phyloP scores from a whole-genome alignment of 2,888 invertebrate genomes.

The Eupeodes luniger region DNA sequence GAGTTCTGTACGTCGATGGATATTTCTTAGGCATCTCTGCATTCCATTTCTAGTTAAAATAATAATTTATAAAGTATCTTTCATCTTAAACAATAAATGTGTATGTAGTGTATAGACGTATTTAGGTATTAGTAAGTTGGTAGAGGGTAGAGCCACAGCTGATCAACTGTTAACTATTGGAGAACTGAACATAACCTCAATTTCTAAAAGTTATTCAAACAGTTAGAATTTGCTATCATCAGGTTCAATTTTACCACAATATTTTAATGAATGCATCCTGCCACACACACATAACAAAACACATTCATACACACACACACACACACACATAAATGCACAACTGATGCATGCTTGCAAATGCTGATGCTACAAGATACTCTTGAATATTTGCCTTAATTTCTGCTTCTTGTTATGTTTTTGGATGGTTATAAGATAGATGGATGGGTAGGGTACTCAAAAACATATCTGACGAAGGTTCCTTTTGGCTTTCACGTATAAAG shows the following conservation, averaged over 20 bases:
- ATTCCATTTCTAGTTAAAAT: no score
- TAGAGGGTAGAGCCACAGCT: background rate
- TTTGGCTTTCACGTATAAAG: background rate
- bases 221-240: background rate
- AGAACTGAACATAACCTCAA: slow-evolving; percentile 18
- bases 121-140: no score
- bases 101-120: no score
- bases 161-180: slow-evolving; percentile 19
- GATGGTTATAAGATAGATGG: background rate
- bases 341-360: background rate
- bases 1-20: no score
- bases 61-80: no score
- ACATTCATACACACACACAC: background rate
- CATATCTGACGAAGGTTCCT: background rate
- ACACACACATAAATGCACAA: background rate
- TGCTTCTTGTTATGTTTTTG: slow-evolving; percentile 7
- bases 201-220: slow-evolving; percentile 22
- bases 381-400: slow-evolving; percentile 15
- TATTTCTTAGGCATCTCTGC: no score
- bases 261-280: slow-evolving; percentile 18
- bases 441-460: background rate
- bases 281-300: no score
- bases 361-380: background rate
- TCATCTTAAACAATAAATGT: no score
- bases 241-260: slow-evolving; percentile 15